phyloP scores from a whole-genome alignment of 1,140 invertebrate species.

The Mya arenaria region DNA sequence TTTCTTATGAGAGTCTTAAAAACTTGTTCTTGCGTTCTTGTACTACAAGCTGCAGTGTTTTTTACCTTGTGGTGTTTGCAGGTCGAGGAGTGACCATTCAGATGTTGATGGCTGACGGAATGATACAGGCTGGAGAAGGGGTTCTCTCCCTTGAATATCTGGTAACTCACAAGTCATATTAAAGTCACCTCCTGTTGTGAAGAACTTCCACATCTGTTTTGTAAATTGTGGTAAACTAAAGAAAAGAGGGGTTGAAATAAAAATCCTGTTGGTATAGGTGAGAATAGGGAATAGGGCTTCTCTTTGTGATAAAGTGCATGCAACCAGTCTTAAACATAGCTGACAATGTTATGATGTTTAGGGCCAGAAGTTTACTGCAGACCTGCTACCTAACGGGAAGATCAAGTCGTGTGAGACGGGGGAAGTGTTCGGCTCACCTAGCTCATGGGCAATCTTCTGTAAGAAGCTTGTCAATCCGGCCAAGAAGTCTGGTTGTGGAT shows the following conservation, averaged over 20 bases:
- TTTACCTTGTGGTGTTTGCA: not conserved
- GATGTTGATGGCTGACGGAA: constrained; percentile 90
- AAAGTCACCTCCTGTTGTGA: not conserved
- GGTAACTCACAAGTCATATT: constrained; percentile 80
- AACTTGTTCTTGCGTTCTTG: too few species aligned
- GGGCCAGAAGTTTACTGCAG: constrained; percentile 94
- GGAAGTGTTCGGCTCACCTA: constrained; percentile 93
- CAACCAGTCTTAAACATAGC: too few species aligned
- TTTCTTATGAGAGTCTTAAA: too few species aligned
- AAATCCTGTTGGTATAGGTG: not conserved
- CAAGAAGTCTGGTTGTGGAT: constrained; percentile 95
- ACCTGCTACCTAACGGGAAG: constrained; percentile 92
- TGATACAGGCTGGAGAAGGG: constrained; percentile 89
- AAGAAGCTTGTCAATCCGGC: constrained; percentile 95
- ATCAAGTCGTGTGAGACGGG: constrained; percentile 94
- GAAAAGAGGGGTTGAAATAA: not conserved
- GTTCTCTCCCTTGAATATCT: constrained; percentile 93
- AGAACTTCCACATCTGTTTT: not conserved
- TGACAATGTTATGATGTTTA: too few species aligned
- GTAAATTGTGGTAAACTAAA: too few species aligned
- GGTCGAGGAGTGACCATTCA: constrained; percentile 89
- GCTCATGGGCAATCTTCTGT: constrained; percentile 95
- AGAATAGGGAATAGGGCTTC: too few species aligned
- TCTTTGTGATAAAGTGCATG: too few species aligned
- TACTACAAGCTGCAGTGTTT: too few species aligned